Evolutionary conservation across 2,113 vertebrate species (phyloP).

Genomic region (Ceuthmochares aereus): DNA sequence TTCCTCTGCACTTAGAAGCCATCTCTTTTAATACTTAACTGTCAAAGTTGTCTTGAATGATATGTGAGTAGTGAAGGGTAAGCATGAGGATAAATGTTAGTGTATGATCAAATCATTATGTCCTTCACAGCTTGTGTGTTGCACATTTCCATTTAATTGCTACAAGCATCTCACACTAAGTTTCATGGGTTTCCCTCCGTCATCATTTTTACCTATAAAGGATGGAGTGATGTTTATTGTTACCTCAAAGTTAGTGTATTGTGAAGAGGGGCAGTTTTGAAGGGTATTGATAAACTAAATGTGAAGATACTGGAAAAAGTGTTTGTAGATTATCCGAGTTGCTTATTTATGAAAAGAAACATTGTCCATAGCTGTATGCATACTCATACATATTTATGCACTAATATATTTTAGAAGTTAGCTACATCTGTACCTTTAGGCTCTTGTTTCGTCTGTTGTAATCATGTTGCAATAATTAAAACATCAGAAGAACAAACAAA

Average conservation of each 20-base stretch:
- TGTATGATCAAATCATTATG: neutral
- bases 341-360: neutral
- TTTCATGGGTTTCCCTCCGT: neutral
- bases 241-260: neutral
- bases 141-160: neutral
- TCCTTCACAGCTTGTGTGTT: neutral
- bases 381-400: slow-evolving; percentile 50
- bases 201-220: neutral
- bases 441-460: slow-evolving; percentile 42
- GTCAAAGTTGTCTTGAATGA: neutral
- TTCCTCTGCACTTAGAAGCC: neutral
- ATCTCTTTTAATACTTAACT: neutral
- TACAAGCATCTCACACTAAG: neutral
- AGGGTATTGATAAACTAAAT: neutral
- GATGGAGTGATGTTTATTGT: neutral
- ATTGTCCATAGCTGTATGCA: neutral
- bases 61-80: neutral
- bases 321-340: neutral
- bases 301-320: neutral
- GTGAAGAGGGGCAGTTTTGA: neutral
- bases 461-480: slow-evolving; percentile 65
- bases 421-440: slow-evolving; percentile 49
- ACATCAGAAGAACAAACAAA: slow-evolving; percentile 59
- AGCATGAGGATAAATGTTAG: neutral
- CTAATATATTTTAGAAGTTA: neutral